A percentile compares a stretch with the other conserved stretches of the same genome.
phyloP scores from a whole-genome alignment of 2,888 invertebrate species.

The Rhogogaster chlorosoma region DNA sequence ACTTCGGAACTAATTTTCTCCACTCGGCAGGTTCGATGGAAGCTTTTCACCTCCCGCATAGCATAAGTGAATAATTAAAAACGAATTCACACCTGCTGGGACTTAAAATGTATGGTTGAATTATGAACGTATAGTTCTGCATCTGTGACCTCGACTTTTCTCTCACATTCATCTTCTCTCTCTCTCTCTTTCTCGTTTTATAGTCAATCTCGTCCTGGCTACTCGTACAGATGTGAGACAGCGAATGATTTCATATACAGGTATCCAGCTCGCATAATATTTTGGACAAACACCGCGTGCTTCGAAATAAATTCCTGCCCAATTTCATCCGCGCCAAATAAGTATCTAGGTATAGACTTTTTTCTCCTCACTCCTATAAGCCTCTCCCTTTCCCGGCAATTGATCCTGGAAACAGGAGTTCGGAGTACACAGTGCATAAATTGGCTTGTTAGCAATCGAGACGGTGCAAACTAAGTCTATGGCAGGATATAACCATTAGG shows the following conservation, averaged over 20 bases:
- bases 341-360: not conserved
- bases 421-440: not conserved
- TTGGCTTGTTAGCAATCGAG: constrained; percentile 4
- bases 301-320: not conserved
- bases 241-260: not conserved
- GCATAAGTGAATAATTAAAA: not conserved
- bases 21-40: not conserved
- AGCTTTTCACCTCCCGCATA: not conserved
- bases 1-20: not conserved
- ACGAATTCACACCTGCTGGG: not conserved
- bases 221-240: not conserved
- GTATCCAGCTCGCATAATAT: constrained; percentile 31
- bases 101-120: not conserved
- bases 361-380: not conserved
- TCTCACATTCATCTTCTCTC: constrained; percentile 11
- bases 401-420: not conserved
- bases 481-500: not conserved
- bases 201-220: constrained; percentile 29
- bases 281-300: constrained; percentile 12
- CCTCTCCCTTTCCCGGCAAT: not conserved
- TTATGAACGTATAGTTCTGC: constrained; percentile 48
- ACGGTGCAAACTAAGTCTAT: not conserved
- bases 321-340: not conserved
- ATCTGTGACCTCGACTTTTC: constrained; percentile 45
- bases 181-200: constrained; percentile 14